Base-by-base conservation (phyloP, 2,888 invertebrate species). In the Thecophora atra region DNA sequence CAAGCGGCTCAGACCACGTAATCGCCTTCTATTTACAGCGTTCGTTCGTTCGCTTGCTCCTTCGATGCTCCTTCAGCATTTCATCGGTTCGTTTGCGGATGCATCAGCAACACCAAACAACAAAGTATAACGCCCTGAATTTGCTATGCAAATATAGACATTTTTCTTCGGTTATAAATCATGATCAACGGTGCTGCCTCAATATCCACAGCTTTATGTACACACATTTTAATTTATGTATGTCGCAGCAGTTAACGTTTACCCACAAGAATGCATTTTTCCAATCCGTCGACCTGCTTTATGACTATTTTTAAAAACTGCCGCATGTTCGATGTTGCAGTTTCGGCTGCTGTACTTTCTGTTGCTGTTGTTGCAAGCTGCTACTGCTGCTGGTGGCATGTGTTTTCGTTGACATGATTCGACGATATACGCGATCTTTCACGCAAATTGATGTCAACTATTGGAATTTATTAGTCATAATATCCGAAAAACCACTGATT, bases 171-270 rank as follows among this genome's bases (percentile, higher is more conserved):
- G 47, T 47, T 60, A 62, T 69, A 69, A 69, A 69, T 69, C 69
- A 44, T 69, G 60, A 69, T 69, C 69, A 69, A 28, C 64, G 47
- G 24, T 58, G 56, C 52, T 37, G 30, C 60, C 51, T n/a, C 47
- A 26, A 60, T 28, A 13, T 28, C 60, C 28, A 44, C 60, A 28
- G 56, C 54, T 52, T 37, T 30, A n/a, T n/a, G n/a, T n/a, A 17
- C 67, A n/a, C 26, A 60, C 60, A 69, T 60, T 69, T 69, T 69
- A 69, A 69, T 69, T 62, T 69, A 69, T 69, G 58, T 44, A 54
- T 68, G 62, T 69, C 47, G 30, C n/a, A 60, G 42, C 69, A 60
- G 60, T 69, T 69, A 69, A 69, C 30, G 52, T 28, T 3, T 17
- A 58, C 26, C 24, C 58, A 28, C 28, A 8, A 21, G 26, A n/a